phyloP scores from a whole-genome alignment of 2,113 vertebrate species.

The Scartelaos histophorus region DNA sequence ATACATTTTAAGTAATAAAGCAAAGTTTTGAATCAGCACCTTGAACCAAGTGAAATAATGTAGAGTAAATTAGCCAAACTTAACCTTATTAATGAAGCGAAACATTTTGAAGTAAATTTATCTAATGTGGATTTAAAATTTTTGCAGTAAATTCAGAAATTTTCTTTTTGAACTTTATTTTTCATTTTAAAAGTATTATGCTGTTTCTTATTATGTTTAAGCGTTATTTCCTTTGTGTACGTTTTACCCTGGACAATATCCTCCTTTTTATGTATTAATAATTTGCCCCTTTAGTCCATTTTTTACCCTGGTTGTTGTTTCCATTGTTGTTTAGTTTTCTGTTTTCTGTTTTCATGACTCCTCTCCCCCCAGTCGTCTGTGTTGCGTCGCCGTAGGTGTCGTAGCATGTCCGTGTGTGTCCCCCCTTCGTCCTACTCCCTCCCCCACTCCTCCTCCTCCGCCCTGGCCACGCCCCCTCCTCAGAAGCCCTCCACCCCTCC shows the following conservation, averaged over 20 bases:
- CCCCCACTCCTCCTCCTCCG: conserved; percentile 81
- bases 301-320: background rate
- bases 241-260: background rate
- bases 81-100: too few relatives aligned
- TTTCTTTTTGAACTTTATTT: background rate
- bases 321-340: conserved; percentile 40
- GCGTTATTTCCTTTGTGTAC: conserved; percentile 3
- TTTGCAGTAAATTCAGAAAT: background rate
- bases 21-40: too few relatives aligned
- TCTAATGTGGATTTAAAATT: background rate
- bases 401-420: conserved; percentile 98
- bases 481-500: conserved; percentile 86
- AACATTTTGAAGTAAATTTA: too few relatives aligned
- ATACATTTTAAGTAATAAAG: too few relatives aligned
- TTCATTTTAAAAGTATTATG: background rate
- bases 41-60: too few relatives aligned
- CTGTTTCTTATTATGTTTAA: background rate
- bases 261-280: background rate
- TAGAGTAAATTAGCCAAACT: too few relatives aligned
- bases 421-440: conserved; percentile 87
- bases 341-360: conserved; percentile 35
- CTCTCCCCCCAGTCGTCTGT: conserved; percentile 55
- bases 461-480: conserved; percentile 69
- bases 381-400: conserved; percentile 82
- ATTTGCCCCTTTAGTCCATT: background rate